phyloP scores from a whole-genome alignment of 2,888 invertebrate species.

The Archips crataeganus region DNA sequence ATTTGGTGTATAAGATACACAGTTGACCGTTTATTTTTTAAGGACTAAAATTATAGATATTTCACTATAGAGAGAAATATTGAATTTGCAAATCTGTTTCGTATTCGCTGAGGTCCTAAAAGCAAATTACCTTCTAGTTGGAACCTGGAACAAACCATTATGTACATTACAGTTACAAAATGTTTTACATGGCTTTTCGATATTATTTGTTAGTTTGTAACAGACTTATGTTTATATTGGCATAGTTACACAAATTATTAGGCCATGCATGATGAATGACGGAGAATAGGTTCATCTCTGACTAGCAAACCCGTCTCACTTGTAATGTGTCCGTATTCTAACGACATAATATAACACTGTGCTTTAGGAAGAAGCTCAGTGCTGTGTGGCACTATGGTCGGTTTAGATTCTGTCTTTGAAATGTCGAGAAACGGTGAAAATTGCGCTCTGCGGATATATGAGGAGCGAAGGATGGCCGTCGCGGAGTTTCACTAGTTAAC shows the following conservation, averaged over 20 bases:
- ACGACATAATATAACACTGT: constrained; percentile 54
- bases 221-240: too few relatives aligned
- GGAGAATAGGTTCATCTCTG: not conserved
- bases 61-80: not conserved
- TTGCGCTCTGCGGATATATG: constrained; percentile 30
- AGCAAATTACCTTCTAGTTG: too few relatives aligned
- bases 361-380: constrained; percentile 54
- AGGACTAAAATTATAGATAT: not conserved
- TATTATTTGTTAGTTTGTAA: too few relatives aligned
- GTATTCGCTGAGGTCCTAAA: not conserved
- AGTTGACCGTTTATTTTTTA: not conserved
- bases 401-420: constrained; percentile 40
- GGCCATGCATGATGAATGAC: not conserved
- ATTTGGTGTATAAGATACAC: not conserved
- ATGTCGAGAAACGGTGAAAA: constrained; percentile 38
- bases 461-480: constrained; percentile 28
- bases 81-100: not conserved
- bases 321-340: not conserved
- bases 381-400: constrained; percentile 41
- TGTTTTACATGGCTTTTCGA: too few relatives aligned
- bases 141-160: too few relatives aligned
- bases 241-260: not conserved
- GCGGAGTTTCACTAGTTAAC: constrained; percentile 30
- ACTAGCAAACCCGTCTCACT: not conserved
- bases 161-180: too few relatives aligned